phyloP scores from a whole-genome alignment of 2,888 invertebrate species.

The Cantharis flavilabris region DNA sequence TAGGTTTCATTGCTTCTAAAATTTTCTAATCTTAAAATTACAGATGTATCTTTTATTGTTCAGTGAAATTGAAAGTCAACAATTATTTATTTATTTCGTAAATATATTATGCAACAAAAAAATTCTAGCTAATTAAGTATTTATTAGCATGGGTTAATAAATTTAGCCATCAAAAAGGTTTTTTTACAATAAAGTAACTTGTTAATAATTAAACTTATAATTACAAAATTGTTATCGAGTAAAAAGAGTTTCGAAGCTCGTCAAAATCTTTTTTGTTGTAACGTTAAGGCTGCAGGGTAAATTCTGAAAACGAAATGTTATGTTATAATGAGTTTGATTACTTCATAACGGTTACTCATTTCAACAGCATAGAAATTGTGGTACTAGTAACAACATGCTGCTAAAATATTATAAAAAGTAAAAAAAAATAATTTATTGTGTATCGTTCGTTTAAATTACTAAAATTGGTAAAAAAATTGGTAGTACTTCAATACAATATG shows the following conservation, averaged over 20 bases:
- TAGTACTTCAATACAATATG: too few species aligned
- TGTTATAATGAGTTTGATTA: not conserved
- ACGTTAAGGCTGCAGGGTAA: not conserved
- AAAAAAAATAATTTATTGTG: not conserved
- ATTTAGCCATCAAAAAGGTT: not conserved
- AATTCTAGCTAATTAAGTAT: not conserved
- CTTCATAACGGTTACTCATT: not conserved
- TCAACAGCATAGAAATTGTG: not conserved
- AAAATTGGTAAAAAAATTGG: too few species aligned
- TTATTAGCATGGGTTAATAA: not conserved
- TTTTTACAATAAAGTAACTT: not conserved
- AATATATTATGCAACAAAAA: too few species aligned
- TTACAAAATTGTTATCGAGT: not conserved
- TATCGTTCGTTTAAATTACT: not conserved
- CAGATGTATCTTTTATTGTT: too few species aligned
- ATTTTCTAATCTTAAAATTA: too few species aligned
- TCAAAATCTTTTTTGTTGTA: not conserved
- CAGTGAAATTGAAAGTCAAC: too few species aligned
- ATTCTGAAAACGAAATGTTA: not conserved
- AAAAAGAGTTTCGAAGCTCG: not conserved
- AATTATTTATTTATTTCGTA: too few species aligned
- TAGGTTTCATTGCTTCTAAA: too few species aligned
- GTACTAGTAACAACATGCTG: not conserved
- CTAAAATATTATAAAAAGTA: not conserved
- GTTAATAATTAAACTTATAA: not conserved